phyloP scores from a whole-genome alignment of 2,113 vertebrate genomes.

The Echinops telfairi region DNA sequence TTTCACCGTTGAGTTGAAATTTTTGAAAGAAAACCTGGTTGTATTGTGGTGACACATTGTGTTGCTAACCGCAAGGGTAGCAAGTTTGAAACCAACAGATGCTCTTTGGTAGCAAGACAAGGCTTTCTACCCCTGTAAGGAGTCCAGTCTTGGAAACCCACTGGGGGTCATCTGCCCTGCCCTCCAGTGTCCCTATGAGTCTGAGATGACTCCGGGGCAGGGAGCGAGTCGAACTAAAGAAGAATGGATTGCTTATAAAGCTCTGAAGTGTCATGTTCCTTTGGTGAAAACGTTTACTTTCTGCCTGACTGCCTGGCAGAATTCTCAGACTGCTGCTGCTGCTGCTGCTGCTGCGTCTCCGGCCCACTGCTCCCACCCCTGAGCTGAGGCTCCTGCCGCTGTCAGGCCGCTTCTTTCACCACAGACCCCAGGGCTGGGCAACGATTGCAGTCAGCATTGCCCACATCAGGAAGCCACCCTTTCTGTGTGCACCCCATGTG shows the following conservation, averaged over 20 bases:
- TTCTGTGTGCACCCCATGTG: not conserved
- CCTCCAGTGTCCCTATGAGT: not conserved
- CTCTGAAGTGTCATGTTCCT: not conserved
- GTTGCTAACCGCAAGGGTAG: not conserved
- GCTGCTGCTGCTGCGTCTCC: fast-evolving
- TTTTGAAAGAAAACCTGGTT: not conserved
- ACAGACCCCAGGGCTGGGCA: not conserved
- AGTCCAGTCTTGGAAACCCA: not conserved
- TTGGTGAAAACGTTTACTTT: not conserved
- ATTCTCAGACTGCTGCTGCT: fast-evolving
- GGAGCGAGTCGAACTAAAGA: not conserved
- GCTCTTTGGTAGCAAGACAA: not conserved
- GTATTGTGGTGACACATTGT: not conserved
- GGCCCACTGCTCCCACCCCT: not conserved
- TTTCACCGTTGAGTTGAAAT: not conserved
- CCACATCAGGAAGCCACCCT: not conserved
- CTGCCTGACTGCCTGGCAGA: not conserved
- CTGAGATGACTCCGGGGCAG: not conserved
- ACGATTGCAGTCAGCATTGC: not conserved
- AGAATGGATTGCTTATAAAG: not conserved
- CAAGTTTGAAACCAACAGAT: not conserved
- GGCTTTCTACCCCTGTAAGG: too few relatives aligned
- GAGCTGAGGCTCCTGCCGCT: not conserved
- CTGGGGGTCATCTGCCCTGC: not conserved
- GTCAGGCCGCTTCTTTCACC: not conserved